Evolutionary conservation across 2,888 invertebrate genomes (phyloP).

Genomic region (Apodemia hepburni): DNA sequence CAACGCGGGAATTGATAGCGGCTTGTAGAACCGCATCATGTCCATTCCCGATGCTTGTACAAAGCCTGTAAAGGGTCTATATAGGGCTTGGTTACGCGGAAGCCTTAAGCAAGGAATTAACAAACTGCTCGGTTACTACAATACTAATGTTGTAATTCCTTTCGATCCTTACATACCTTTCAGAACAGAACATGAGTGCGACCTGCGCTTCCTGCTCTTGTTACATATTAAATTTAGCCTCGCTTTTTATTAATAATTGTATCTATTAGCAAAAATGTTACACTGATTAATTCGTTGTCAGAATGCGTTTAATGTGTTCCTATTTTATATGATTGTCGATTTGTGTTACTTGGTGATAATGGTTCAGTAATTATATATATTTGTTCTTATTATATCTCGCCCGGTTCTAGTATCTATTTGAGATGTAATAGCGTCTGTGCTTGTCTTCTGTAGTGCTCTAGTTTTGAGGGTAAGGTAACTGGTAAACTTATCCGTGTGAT

Average conservation of each 20-base stretch:
- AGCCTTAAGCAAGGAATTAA: conserved; percentile 37
- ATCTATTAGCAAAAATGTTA: background rate
- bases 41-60: conserved; percentile 45
- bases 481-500: no score
- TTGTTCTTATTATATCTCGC: no score
- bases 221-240: conserved; percentile 6
- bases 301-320: background rate
- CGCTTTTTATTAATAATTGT: background rate
- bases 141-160: conserved; percentile 33
- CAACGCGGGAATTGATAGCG: conserved; percentile 57
- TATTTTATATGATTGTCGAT: background rate
- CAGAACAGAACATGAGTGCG: conserved; percentile 23
- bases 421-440: background rate
- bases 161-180: conserved; percentile 35
- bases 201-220: conserved; percentile 26
- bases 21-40: conserved; percentile 47
- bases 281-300: background rate
- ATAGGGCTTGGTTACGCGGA: conserved; percentile 42
- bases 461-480: no score
- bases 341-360: background rate
- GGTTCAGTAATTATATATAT: background rate
- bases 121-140: conserved; percentile 31
- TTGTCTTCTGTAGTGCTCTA: background rate
- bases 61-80: conserved; percentile 45
- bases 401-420: background rate